Conservation (phyloP, 1,140 invertebrate genomes). For the Amphibalanus amphitrite region DNA sequence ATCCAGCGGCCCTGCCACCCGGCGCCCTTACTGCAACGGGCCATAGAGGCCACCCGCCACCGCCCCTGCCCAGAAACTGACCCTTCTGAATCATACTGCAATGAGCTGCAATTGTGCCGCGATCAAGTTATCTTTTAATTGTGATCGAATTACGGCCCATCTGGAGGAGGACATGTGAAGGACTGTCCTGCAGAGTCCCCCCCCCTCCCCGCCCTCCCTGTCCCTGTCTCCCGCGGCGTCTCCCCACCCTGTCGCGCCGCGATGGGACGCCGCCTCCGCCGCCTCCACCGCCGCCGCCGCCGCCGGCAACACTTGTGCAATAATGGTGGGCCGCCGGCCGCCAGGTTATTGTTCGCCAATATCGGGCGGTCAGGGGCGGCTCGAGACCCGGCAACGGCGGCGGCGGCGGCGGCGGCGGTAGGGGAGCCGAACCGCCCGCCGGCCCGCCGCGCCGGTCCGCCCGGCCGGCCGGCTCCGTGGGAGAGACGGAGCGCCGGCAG, state of each 20-base stretch:
- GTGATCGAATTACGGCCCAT: neutral
- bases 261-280: too few relatives aligned
- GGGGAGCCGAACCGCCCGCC: too few relatives aligned
- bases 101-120: conserved; percentile 3
- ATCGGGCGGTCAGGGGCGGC: conserved; percentile 20
- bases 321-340: conserved; percentile 2
- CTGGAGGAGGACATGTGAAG: conserved; percentile 1
- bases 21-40: neutral
- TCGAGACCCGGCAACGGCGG: conserved; percentile 16
- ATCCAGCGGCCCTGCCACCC: neutral
- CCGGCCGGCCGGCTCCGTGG: too few relatives aligned
- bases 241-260: neutral
- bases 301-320: conserved; percentile 7
- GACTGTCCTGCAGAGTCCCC: neutral
- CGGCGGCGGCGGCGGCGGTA: too few relatives aligned
- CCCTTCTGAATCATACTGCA: neutral
- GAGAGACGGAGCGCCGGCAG: too few relatives aligned
- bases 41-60: neutral
- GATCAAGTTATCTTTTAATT: conserved; percentile 6
- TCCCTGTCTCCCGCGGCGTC: neutral
- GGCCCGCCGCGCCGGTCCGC: too few relatives aligned
- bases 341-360: conserved; percentile 11
- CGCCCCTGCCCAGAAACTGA: neutral
- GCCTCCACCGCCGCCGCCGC: too few relatives aligned
- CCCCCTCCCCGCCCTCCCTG: conserved; percentile 14